phyloP scores from a whole-genome alignment of 2,113 vertebrate species.

The Mesoclemmys tuberculata region DNA sequence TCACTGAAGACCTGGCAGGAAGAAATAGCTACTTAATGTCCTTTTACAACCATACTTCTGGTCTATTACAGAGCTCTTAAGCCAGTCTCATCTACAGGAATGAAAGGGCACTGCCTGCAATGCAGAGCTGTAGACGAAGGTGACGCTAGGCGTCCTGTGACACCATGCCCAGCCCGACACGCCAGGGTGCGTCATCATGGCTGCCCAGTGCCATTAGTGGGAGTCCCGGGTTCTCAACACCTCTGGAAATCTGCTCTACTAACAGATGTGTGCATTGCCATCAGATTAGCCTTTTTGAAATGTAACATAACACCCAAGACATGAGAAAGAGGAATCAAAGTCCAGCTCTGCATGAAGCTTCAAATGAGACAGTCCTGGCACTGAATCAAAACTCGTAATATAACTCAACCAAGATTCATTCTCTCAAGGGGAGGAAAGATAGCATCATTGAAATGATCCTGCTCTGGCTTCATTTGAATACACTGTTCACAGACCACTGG shows the following conservation, averaged over 20 bases:
- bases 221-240: neutral
- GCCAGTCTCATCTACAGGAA: neutral
- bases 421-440: neutral
- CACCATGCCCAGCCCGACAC: neutral
- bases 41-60: neutral
- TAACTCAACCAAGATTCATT: neutral
- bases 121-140: neutral
- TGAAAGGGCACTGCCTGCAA: neutral
- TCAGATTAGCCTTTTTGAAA: neutral
- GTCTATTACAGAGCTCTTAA: neutral
- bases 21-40: neutral
- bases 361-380: neutral
- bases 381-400: neutral
- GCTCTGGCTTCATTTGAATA: neutral
- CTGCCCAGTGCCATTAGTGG: neutral
- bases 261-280: rapidly evolving
- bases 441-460: neutral
- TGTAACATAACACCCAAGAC: neutral
- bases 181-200: too few relatives aligned
- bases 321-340: neutral
- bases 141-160: neutral
- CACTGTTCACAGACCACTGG: neutral
- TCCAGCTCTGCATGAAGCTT: neutral
- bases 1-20: neutral
- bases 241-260: neutral